Conservation (phyloP, 30 jellyfish, hydroid and myxozoan species). For the Catostylus mosaicus region DNA sequence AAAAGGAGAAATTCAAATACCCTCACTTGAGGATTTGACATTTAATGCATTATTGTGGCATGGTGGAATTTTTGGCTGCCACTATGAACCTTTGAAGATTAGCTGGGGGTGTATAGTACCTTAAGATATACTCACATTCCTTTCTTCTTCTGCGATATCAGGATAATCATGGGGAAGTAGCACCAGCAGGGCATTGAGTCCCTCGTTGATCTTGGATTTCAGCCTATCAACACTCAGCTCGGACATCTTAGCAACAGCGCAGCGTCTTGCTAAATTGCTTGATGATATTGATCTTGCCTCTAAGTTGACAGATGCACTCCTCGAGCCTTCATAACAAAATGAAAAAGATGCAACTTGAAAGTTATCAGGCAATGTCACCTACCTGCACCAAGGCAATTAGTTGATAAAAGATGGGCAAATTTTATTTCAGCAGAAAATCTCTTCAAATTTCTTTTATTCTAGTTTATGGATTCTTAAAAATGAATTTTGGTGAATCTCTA, state of each 20-base stretch:
- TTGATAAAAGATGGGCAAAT: not conserved
- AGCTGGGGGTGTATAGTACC: too few species aligned
- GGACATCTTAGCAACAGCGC: constrained; percentile 83
- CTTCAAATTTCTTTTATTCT: not conserved
- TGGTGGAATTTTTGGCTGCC: too few species aligned
- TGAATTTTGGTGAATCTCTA: not conserved
- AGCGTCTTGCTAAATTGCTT: constrained; percentile 80
- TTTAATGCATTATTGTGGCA: too few species aligned
- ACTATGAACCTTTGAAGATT: too few species aligned
- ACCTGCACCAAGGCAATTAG: not conserved
- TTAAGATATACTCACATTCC: constrained; percentile 48
- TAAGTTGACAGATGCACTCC: constrained; percentile 91
- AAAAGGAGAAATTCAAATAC: too few species aligned
- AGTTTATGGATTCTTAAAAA: too few species aligned
- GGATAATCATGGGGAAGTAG: constrained; percentile 74
- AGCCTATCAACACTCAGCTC: constrained; percentile 62
- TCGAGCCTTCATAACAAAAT: constrained; percentile 70
- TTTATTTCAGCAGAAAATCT: not conserved
- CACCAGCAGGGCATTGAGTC: constrained; percentile 88
- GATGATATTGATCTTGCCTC: constrained; percentile 93
- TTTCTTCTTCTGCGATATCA: constrained; percentile 64
- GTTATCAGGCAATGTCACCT: not conserved
- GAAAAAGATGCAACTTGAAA: not conserved
- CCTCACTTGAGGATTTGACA: too few species aligned
- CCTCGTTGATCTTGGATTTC: constrained; percentile 72